A percentile compares a stretch with the other conserved stretches of the same genome.
Conservation (phyloP, 2,888 invertebrate genomes). For the Dione vanillae region DNA sequence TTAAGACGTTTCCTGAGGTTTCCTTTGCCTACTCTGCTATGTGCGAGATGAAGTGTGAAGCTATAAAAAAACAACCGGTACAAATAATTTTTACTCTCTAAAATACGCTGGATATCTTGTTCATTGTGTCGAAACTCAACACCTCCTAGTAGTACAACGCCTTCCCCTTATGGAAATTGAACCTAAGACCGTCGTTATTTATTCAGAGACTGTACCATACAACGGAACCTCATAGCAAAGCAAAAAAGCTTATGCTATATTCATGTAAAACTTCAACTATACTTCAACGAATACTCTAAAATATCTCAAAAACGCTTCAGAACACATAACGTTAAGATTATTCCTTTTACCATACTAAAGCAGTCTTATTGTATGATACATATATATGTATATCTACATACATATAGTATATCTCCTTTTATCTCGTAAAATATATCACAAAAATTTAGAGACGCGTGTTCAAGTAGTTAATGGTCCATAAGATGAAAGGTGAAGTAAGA, state of each 20-base stretch:
- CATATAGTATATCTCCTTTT: neutral
- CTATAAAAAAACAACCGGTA: too few relatives aligned
- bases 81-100: too few relatives aligned
- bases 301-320: constrained; percentile 11
- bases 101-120: too few relatives aligned
- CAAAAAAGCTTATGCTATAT: neutral
- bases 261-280: neutral
- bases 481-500: constrained; percentile 38
- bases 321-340: constrained; percentile 10
- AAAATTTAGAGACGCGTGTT: constrained; percentile 36
- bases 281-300: constrained; percentile 5
- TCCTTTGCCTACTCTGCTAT: too few relatives aligned
- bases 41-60: too few relatives aligned
- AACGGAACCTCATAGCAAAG: neutral
- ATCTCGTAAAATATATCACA: constrained; percentile 26
- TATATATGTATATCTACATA: constrained; percentile 3
- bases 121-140: too few relatives aligned
- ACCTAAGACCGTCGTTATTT: neutral
- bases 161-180: neutral
- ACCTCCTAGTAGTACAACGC: neutral
- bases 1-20: too few relatives aligned
- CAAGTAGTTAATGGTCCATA: constrained; percentile 42
- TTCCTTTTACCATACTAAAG: neutral
- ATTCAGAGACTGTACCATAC: neutral
- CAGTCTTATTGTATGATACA: neutral